phyloP scores from a whole-genome alignment of 2,888 invertebrate genomes.

The Lasioglossum calceatum region DNA sequence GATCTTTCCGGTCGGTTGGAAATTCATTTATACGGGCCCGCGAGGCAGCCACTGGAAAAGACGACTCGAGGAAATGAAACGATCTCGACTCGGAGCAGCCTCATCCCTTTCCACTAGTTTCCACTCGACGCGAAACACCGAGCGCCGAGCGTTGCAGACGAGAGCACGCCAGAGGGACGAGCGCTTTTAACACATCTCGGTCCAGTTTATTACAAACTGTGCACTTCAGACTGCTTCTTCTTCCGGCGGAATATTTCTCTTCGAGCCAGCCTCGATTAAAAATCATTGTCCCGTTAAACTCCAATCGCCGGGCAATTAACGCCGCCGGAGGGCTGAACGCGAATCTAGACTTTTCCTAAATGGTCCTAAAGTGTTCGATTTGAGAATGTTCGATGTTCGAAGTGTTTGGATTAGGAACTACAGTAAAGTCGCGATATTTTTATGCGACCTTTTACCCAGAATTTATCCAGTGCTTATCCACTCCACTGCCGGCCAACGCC shows the following conservation, averaged over 20 bases:
- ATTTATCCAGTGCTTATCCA: too few species aligned
- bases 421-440: too few species aligned
- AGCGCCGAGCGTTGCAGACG: conserved; percentile 2
- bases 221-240: background rate
- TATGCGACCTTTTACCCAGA: too few species aligned
- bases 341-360: too few species aligned
- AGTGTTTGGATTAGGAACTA: too few species aligned
- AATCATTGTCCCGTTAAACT: background rate
- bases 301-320: background rate
- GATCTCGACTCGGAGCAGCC: conserved; percentile 17
- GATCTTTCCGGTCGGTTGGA: conserved; percentile 38
- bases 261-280: background rate
- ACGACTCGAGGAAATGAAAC: conserved; percentile 38
- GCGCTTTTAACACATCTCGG: conserved; percentile 2
- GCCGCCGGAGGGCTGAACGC: too few species aligned
- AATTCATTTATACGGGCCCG: conserved; percentile 41
- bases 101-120: background rate
- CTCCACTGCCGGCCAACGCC: too few species aligned
- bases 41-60: conserved; percentile 17
- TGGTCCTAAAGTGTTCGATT: too few species aligned
- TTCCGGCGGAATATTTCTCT: background rate
- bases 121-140: conserved; percentile 9
- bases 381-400: too few species aligned
- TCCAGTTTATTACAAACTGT: conserved; percentile 1
- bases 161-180: conserved; percentile 5